Base-by-base conservation (phyloP, 2,113 vertebrate species). In the Hiodon alosoides region DNA sequence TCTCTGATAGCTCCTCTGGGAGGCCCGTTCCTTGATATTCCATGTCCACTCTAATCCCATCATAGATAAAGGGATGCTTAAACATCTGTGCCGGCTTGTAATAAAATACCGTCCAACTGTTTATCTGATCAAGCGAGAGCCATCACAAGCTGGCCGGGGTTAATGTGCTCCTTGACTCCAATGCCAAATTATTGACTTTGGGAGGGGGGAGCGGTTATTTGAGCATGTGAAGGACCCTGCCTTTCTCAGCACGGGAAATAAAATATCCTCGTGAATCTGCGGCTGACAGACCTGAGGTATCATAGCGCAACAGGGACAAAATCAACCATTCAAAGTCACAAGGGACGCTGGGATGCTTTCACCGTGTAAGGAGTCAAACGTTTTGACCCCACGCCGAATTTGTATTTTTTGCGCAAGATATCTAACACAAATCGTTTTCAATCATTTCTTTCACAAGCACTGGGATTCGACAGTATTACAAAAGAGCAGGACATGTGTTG, bases 51-150 rank as follows among this genome's bases (percentile, higher is more conserved):
- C 66, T 83, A 81, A 88, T 85, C 74, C 83, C 82, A 78, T 84
- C 78, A 80, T 79, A 83, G 81, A 84, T 52, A 80, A 82, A 88
- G 87, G 87, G 84, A 84, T 78, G 79, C 78, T 82, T 88, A 87
- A 89, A 87, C 85, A 84, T 83, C 82, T 76, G 79, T 72, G 9
- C 86, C 79, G 8, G 85, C 87, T 86, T 84, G 89, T 90, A 90
- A 92, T 89, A 87, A 87, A 91, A 90, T 91, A 86, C 84, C 84
- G 84, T 79, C 82, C 81, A 88, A 89, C 87, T 90, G 88, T 92
- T 90, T 91, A 91, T 91, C 88, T 90, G 90, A 91, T 92, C 91
- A 88, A 86, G 90, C 90, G 74, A 79, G 88, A 86, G 85, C 81
- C 77, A 81, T 88, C 84, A 88, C 89, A 88, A 90, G 89, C 90